These are phyloP conservation scores for Drosophila kanapiae DNA, from an alignment of 1,140 invertebrate genomes.

Conservation along the genomic window DNA sequence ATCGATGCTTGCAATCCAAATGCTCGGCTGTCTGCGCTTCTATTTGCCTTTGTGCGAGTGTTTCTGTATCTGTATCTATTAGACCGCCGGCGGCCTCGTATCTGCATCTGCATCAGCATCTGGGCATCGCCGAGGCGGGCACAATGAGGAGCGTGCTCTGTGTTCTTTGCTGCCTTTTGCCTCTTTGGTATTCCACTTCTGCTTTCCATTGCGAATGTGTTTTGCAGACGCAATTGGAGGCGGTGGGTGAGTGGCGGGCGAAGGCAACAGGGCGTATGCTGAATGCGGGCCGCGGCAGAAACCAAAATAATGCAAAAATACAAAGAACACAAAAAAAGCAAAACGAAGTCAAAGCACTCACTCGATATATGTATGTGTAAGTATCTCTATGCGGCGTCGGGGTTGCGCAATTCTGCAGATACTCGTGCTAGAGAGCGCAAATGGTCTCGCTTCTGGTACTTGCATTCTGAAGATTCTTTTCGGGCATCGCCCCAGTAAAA, in stretches of 20 bases:
- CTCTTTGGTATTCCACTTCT: constrained; percentile 52
- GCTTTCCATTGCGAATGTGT: constrained; percentile 71
- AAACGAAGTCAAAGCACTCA: constrained; percentile 33
- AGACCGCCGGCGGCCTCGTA: constrained; percentile 34
- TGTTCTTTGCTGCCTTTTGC: constrained; percentile 18
- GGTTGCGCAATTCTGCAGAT: constrained; percentile 50
- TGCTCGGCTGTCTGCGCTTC: constrained; percentile 36
- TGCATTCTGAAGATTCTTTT: constrained; percentile 39
- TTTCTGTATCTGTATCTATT: constrained; percentile 62
- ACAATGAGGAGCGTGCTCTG: constrained; percentile 57
- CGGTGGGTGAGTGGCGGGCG: background rate
- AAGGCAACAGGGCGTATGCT: constrained; percentile 22
- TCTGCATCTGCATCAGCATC: constrained; percentile 46
- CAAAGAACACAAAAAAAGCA: constrained; percentile 1
- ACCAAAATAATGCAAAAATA: constrained; percentile 45
- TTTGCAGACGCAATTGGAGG: constrained; percentile 52
- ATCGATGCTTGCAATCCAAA: constrained; percentile 69
- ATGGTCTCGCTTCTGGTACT: constrained; percentile 32
- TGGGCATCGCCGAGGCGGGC: constrained; percentile 45
- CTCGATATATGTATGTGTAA: constrained; percentile 4
- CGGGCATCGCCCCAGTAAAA: constrained; percentile 10
- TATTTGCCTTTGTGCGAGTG: constrained; percentile 54
- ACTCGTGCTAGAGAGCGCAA: constrained; percentile 13
- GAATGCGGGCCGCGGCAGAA: constrained; percentile 29
- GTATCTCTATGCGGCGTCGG: constrained; percentile 5